These are phyloP conservation scores for Archaeoteleia sp. DNA, from an alignment of 2,888 invertebrate genomes.

Conservation along the genomic window DNA sequence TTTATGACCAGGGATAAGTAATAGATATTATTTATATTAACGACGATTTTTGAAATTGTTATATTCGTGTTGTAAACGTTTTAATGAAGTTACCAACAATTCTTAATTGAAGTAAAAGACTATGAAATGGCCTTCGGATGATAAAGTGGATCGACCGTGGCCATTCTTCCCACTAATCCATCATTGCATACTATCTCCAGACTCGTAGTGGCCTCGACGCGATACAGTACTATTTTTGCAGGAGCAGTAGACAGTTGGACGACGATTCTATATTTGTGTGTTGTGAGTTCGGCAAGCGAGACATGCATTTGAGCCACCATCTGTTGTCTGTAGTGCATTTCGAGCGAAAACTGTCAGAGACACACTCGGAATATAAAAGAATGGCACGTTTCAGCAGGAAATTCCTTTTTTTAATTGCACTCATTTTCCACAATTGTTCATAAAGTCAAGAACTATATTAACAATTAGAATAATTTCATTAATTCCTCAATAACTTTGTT, in stretches of 20 bases:
- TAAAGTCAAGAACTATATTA: too few species aligned
- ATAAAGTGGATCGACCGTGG: conserved; percentile 17
- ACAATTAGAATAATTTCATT: too few species aligned
- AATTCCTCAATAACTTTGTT: too few species aligned
- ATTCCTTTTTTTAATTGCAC: background rate
- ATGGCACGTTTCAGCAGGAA: background rate
- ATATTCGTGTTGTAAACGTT: too few species aligned
- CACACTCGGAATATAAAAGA: conserved; percentile 30
- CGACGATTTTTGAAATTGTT: background rate
- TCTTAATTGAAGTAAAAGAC: conserved; percentile 7
- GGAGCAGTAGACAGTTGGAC: conserved; percentile 71
- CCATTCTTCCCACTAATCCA: conserved; percentile 18
- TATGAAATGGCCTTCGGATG: conserved; percentile 12
- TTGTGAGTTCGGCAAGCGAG: conserved; percentile 42
- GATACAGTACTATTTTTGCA: conserved; percentile 69
- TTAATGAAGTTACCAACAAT: too few species aligned
- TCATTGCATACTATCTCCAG: conserved; percentile 22
- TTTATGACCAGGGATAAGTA: too few species aligned
- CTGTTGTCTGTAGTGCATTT: conserved; percentile 54
- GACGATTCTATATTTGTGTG: conserved; percentile 64
- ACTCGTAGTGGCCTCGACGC: conserved; percentile 11
- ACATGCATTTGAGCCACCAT: conserved; percentile 55
- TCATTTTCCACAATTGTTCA: too few species aligned
- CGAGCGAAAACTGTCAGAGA: conserved; percentile 36
- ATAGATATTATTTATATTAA: background rate